phyloP scores from a whole-genome alignment of 2,888 invertebrate species.

The Polyploca ridens region DNA sequence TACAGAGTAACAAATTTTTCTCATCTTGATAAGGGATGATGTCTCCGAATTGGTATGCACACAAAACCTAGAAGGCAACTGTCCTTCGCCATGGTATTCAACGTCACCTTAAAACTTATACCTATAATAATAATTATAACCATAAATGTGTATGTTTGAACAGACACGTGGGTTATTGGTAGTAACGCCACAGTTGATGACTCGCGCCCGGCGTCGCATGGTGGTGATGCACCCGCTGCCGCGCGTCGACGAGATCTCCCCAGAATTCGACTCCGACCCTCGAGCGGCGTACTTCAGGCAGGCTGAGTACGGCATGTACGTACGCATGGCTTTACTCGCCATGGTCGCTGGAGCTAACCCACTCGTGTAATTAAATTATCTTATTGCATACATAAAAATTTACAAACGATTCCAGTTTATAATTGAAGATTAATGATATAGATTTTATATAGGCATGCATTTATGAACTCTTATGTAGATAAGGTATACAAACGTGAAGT shows the following conservation, averaged over 20 bases:
- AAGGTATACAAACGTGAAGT: not conserved
- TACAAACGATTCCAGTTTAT: not conserved
- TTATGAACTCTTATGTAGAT: not conserved
- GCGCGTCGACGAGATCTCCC: slow-evolving; percentile 96
- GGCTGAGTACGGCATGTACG: slow-evolving; percentile 98
- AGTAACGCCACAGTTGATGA: slow-evolving; percentile 98
- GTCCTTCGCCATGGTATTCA: no score
- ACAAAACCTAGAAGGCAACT: no score
- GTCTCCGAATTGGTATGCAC: no score
- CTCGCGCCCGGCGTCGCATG: slow-evolving; percentile 96
- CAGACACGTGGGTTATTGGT: slow-evolving; percentile 94
- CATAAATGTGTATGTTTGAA: slow-evolving; percentile 33
- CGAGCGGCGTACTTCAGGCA: slow-evolving; percentile 99
- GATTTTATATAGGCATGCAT: not conserved
- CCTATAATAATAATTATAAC: not conserved
- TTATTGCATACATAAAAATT: not conserved
- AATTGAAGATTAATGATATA: not conserved
- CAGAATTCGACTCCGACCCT: slow-evolving; percentile 97
- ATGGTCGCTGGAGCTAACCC: slow-evolving; percentile 91
- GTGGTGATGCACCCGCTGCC: slow-evolving; percentile 99
- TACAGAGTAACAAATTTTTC: no score
- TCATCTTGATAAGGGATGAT: no score
- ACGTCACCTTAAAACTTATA: no score
- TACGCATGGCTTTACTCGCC: slow-evolving; percentile 98
- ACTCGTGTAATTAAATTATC: slow-evolving; percentile 45